Evolutionary conservation across 2,888 invertebrate species (phyloP), one percentile per base, ranked within the genome.

Genomic region (Caenorhabditis panamensis): DNA sequence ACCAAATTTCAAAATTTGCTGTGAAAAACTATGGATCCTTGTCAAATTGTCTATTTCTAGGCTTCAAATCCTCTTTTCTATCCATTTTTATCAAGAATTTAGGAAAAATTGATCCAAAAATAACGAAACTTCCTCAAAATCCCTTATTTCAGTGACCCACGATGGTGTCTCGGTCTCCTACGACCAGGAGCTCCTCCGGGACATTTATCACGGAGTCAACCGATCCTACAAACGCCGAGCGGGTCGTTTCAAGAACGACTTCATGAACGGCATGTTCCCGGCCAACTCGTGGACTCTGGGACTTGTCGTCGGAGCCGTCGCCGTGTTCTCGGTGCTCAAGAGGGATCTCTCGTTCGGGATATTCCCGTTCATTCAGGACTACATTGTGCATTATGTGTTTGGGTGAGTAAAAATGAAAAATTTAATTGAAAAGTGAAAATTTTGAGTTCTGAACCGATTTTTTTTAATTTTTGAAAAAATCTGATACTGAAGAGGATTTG

Each of bases 81-180:
- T n/a, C n/a, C n/a, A n/a, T n/a, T n/a, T n/a, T n/a, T n/a, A n/a
- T n/a, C n/a, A n/a, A n/a, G n/a, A n/a, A n/a, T n/a, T n/a, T n/a
- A 11, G 13, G 5, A 13, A 41, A 41, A 41, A 41, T 11, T 11
- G 13, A 9, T 26, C n/a, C 5, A 41, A 41, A 41, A 41, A 41
- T 31, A 6, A 31, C 9, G 4, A 1, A 66, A 66, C 9, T 31
- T 31, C 9, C 9, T 31, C 4, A 31, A 31, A 20, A 47, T 4
- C n/a, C 9, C 31, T 31, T 31, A 6, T 41, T 79, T 51, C 73
- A 83, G 84, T 99, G 89, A 96, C 97, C 82, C 97, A 97, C 91
- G 99, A 99, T 91, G 99, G 99, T 86, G 95, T 97, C 93, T 96
- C 97, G 91, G 95, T 99, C 66, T 96, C 97, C 92, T 96, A 98